Evolutionary conservation across 2,797 vertebrate species (phyloP).

Genomic region (Manis javanica): DNA sequence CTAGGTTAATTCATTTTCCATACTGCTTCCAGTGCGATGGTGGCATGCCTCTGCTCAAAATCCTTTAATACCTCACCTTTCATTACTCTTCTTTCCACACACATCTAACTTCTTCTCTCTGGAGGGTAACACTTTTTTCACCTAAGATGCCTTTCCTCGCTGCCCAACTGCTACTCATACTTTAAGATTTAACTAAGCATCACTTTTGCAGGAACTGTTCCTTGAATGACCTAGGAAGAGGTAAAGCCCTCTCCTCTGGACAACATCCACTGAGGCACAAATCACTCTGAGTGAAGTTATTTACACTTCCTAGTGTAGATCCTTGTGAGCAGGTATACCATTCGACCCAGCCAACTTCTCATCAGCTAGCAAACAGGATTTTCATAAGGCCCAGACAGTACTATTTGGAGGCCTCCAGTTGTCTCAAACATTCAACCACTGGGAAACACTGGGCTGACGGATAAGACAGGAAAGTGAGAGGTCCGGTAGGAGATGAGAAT

Average conservation of each 20-base stretch:
- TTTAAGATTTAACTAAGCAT: neutral
- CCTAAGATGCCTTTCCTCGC: neutral
- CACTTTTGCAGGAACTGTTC: neutral
- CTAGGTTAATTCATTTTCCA: neutral
- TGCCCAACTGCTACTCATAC: neutral
- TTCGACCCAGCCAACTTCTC: neutral
- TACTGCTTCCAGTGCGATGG: neutral
- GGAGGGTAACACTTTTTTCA: neutral
- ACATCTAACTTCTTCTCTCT: neutral
- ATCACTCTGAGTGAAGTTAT: neutral
- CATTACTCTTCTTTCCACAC: neutral
- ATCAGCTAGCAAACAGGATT: neutral
- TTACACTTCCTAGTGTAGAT: neutral
- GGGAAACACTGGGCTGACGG: neutral
- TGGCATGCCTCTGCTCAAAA: neutral
- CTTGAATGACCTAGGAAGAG: neutral
- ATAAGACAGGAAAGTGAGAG: neutral
- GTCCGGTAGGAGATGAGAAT: neutral
- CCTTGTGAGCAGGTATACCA: neutral
- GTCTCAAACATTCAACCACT: neutral
- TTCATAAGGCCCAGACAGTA: neutral
- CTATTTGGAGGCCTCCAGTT: neutral
- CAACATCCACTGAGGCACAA: neutral
- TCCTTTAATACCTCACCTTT: neutral
- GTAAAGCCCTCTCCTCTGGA: neutral